Conservation (phyloP, 2,113 vertebrate species). For the Rhinoptilus africanus region DNA sequence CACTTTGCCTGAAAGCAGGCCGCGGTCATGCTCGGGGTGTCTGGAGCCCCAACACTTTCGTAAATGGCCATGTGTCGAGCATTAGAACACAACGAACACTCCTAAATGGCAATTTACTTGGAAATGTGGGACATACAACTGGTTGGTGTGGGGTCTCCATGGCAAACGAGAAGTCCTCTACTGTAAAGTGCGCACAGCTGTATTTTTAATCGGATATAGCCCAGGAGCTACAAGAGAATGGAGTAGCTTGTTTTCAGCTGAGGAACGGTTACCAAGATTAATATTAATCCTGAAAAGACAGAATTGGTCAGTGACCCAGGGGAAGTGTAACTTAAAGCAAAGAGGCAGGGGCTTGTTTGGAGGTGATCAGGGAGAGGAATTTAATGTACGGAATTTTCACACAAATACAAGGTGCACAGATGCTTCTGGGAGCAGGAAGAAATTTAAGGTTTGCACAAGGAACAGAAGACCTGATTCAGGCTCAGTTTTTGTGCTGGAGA, state of each 20-base stretch:
- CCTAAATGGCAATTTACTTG: neutral
- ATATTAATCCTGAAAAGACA: neutral
- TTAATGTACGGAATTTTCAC: neutral
- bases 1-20: neutral
- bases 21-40: neutral
- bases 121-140: neutral
- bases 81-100: neutral
- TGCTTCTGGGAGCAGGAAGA: neutral
- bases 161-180: neutral
- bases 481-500: neutral
- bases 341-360: neutral
- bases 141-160: neutral
- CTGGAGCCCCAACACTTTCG: neutral
- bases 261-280: neutral
- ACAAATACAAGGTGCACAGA: neutral
- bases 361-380: neutral
- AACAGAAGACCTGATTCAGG: neutral
- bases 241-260: neutral
- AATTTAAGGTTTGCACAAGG: neutral
- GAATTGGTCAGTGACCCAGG: accelerated
- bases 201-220: neutral
- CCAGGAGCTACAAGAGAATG: neutral
- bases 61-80: accelerated
- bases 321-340: neutral
- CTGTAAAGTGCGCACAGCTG: neutral